These are phyloP conservation scores for Pentalonia nigronervosa DNA, from an alignment of 1,140 invertebrate genomes.

Conservation along the genomic window DNA sequence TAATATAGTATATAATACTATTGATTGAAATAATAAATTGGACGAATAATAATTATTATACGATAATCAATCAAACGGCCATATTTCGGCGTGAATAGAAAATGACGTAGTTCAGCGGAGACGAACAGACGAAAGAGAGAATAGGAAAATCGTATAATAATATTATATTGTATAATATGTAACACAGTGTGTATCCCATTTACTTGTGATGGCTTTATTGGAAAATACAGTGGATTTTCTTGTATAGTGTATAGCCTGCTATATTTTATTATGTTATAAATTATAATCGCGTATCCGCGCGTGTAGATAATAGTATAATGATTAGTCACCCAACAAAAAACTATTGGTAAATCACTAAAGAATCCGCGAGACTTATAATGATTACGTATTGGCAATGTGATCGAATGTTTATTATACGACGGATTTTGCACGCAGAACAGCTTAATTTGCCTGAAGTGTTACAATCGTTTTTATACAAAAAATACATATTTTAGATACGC, in stretches of 20 bases:
- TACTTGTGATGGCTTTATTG: not conserved
- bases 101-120: not conserved
- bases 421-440: not conserved
- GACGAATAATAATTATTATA: not conserved
- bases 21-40: not conserved
- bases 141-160: not conserved
- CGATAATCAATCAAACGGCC: not conserved
- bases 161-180: not conserved
- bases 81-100: not conserved
- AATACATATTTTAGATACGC: not conserved
- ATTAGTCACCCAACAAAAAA: not conserved
- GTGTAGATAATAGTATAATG: not conserved
- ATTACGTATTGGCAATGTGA: not conserved
- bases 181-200: not conserved
- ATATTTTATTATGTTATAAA: not conserved
- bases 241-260: not conserved
- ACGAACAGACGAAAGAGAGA: no score
- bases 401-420: not conserved
- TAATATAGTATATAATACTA: not conserved
- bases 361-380: not conserved
- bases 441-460: slow-evolving; percentile 3
- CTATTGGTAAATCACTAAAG: not conserved
- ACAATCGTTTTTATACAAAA: not conserved
- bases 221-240: not conserved
- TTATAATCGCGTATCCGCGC: not conserved